phyloP scores from a whole-genome alignment of 2,797 vertebrate genomes.

The Diplodus puntazzo region DNA sequence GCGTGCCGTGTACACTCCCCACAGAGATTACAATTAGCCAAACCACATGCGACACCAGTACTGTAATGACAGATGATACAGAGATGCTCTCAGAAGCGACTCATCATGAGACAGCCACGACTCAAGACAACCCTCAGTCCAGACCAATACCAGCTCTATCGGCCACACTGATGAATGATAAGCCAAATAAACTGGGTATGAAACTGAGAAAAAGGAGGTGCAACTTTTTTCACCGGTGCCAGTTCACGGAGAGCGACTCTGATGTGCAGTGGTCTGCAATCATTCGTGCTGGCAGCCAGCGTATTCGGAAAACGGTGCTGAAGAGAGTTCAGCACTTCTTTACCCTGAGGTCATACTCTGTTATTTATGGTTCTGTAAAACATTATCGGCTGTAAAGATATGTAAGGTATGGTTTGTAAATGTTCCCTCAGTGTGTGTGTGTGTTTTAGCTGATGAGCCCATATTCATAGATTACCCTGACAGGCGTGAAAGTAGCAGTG shows the following conservation, averaged over 20 bases:
- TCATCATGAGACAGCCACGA: constrained; percentile 13
- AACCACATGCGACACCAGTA: constrained; percentile 48
- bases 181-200: constrained; percentile 31
- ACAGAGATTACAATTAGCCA: constrained; percentile 43
- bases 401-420: constrained; percentile 8
- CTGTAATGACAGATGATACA: constrained; percentile 52
- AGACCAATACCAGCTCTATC: constrained; percentile 23
- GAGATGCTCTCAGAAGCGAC: constrained; percentile 23
- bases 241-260: constrained; percentile 30
- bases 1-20: constrained; percentile 34
- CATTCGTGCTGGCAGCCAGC: constrained; percentile 32
- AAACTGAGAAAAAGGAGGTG: constrained; percentile 35
- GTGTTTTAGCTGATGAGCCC: constrained; percentile 1
- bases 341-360: constrained; percentile 9
- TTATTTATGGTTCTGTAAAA: constrained; percentile 47
- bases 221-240: constrained; percentile 36
- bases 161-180: constrained; percentile 8
- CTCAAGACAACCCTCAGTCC: constrained; percentile 17
- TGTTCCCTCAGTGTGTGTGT: constrained; percentile 5
- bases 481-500: background rate
- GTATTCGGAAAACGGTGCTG: constrained; percentile 28
- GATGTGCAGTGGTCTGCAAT: constrained; percentile 39
- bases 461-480: constrained; percentile 11
- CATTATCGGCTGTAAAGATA: constrained; percentile 30
- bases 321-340: constrained; percentile 25